A percentile compares a stretch with the other conserved stretches of the same genome.
These are phyloP conservation scores for Drosophila hamatofila DNA, from an alignment of 2,888 invertebrate species.

Conservation along the genomic window DNA sequence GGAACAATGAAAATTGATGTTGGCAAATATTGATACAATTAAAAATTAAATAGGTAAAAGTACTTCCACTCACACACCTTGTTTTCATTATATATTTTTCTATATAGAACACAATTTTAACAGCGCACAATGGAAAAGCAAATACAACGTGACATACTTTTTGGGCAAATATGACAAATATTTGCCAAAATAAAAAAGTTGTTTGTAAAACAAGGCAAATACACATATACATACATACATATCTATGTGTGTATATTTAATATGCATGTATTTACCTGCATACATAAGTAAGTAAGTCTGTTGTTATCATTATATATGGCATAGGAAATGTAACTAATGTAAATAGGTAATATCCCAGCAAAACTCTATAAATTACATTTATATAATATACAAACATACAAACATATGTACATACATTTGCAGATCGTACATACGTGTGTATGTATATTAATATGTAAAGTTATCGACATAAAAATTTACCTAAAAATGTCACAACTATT, in stretches of 20 bases:
- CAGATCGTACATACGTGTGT: no score
- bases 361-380: neutral
- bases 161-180: constrained; percentile 54
- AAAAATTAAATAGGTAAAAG: constrained; percentile 30
- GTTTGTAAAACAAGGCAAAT: constrained; percentile 24
- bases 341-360: neutral
- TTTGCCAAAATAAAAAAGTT: constrained; percentile 43
- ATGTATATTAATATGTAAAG: no score
- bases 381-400: neutral
- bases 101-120: constrained; percentile 30
- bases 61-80: constrained; percentile 12
- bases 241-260: neutral
- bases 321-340: neutral
- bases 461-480: no score
- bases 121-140: constrained; percentile 46
- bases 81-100: constrained; percentile 6
- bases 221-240: neutral
- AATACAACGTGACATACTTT: constrained; percentile 59
- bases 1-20: constrained; percentile 35
- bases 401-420: neutral
- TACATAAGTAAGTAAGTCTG: neutral
- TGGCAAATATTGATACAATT: constrained; percentile 51
- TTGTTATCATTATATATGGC: neutral
- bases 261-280: neutral
- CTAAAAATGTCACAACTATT: no score